phyloP scores from a whole-genome alignment of 2,113 vertebrate species.

The Asarcornis scutulata region DNA sequence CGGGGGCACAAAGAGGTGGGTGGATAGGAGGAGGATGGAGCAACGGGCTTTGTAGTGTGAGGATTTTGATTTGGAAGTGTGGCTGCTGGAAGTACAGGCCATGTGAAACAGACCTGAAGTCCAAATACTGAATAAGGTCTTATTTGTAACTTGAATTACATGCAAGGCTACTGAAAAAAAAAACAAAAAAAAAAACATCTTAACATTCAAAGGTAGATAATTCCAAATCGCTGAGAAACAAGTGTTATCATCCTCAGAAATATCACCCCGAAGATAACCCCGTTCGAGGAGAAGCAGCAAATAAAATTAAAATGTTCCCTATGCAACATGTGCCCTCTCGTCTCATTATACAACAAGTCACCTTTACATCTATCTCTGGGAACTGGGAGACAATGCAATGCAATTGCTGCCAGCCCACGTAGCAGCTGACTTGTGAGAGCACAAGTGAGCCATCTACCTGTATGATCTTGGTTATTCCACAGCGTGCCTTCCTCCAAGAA shows the following conservation, averaged over 20 bases:
- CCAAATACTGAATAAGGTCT: background rate
- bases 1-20: no score
- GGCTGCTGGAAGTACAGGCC: background rate
- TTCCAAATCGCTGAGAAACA: background rate
- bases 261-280: background rate
- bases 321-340: background rate
- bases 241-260: background rate
- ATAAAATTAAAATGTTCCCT: background rate
- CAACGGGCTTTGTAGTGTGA: rapidly evolving
- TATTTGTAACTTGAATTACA: background rate
- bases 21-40: background rate
- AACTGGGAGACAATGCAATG: background rate
- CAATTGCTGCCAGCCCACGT: background rate
- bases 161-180: background rate
- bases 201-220: background rate
- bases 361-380: background rate
- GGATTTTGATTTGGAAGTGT: background rate
- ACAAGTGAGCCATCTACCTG: background rate
- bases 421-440: background rate
- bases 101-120: background rate
- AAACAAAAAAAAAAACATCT: no score
- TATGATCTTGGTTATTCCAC: background rate
- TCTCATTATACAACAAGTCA: background rate
- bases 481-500: background rate
- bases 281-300: background rate